phyloP scores from a whole-genome alignment of 2,797 vertebrate species.

The Cuculus canorus region DNA sequence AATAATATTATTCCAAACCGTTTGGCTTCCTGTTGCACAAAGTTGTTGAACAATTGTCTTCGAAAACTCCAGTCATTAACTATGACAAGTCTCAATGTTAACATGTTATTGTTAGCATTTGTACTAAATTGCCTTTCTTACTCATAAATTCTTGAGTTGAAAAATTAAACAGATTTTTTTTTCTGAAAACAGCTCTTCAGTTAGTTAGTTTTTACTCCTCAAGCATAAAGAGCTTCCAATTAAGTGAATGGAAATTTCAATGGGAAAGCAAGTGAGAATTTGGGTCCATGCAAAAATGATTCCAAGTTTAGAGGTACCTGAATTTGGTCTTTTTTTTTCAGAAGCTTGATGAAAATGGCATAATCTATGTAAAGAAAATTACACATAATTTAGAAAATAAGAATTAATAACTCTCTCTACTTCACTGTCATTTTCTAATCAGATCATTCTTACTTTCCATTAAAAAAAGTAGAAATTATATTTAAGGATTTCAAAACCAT shows the following conservation, averaged over 20 bases:
- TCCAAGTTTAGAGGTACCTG: background rate
- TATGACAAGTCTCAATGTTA: background rate
- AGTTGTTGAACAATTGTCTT: conserved; percentile 55
- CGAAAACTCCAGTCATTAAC: background rate
- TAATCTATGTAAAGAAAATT: background rate
- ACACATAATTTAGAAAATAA: background rate
- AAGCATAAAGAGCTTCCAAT: background rate
- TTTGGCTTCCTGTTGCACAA: conserved; percentile 71
- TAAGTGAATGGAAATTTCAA: background rate
- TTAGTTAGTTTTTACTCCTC: background rate
- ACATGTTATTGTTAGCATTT: conserved; percentile 29
- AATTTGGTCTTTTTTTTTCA: background rate
- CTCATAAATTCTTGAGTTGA: background rate
- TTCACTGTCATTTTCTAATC: background rate
- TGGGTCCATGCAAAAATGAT: background rate
- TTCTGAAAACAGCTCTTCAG: background rate
- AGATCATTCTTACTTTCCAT: background rate
- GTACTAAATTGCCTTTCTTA: conserved; percentile 23
- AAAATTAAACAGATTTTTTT: background rate
- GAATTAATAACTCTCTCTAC: background rate
- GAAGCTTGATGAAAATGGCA: background rate
- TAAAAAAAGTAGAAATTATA: background rate
- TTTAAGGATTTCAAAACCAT: background rate
- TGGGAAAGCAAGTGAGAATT: background rate
- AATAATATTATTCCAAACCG: conserved; percentile 68